Evolutionary conservation across 2,888 invertebrate genomes (phyloP).

Genomic region (Cantharis nigra): DNA sequence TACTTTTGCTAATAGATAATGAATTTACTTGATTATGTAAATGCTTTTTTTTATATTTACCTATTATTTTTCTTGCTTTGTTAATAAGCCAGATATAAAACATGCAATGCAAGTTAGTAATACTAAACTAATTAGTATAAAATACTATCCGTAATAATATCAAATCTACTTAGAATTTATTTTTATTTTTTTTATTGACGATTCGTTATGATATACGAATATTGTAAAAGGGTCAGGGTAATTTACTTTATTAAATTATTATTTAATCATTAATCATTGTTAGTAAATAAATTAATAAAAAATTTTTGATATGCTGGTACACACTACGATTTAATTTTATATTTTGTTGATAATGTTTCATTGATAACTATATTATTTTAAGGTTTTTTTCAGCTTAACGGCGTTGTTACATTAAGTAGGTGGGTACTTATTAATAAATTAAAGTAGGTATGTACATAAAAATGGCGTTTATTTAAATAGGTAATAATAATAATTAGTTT

Average conservation of each 20-base stretch:
- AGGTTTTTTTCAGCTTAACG: not conserved
- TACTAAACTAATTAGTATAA: not conserved
- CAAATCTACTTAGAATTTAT: not conserved
- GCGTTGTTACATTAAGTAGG: not conserved
- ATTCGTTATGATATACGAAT: not conserved
- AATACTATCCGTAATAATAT: not conserved
- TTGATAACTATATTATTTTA: not conserved
- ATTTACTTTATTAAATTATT: slow-evolving; percentile 20
- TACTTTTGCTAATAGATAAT: not conserved
- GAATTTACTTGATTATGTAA: not conserved
- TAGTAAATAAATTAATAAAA: slow-evolving; percentile 11
- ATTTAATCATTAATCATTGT: slow-evolving; percentile 23
- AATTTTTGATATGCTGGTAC: slow-evolving; percentile 11
- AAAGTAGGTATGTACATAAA: not conserved
- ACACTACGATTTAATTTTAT: slow-evolving; percentile 10
- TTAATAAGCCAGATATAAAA: not conserved
- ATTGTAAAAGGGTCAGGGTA: slow-evolving; percentile 8
- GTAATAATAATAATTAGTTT: not conserved
- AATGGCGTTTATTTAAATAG: not conserved
- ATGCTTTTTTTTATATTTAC: not conserved
- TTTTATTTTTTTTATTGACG: not conserved
- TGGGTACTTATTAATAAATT: too few species aligned
- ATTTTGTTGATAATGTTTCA: not conserved
- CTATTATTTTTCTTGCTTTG: not conserved
- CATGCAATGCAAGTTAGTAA: not conserved